Percentiles rank a stretch among this genome's conserved stretches.
These are phyloP conservation scores for Trissolcus brochymenae DNA, from an alignment of 2,888 invertebrate species.

Conservation along the genomic window DNA sequence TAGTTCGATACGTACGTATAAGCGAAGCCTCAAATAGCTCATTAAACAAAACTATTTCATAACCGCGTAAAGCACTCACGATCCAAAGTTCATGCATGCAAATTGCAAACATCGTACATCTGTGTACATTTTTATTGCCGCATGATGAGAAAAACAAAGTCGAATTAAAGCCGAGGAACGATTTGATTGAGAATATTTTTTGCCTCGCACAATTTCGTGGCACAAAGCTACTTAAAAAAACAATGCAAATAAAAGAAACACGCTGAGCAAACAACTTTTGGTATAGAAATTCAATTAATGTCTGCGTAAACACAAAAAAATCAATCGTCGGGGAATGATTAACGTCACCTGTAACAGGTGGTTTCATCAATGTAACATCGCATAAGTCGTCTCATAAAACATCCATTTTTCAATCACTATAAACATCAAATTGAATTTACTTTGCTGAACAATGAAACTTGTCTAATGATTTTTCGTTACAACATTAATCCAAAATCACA, in stretches of 20 bases:
- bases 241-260: neutral
- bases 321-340: conserved; percentile 22
- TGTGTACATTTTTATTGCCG: conserved; percentile 13
- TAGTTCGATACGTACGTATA: conserved; percentile 1
- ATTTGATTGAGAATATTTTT: no score
- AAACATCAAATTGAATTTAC: neutral
- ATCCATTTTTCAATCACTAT: neutral
- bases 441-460: no score
- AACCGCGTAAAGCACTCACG: conserved; percentile 30
- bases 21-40: conserved; percentile 8
- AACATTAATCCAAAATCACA: no score
- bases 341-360: conserved; percentile 69
- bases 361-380: conserved; percentile 62
- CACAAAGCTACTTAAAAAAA: no score
- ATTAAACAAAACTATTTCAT: conserved; percentile 40
- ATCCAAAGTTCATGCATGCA: conserved; percentile 48
- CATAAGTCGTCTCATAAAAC: conserved; percentile 1
- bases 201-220: no score
- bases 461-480: no score
- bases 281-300: conserved; percentile 20
- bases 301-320: conserved; percentile 11
- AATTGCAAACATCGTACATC: conserved; percentile 29
- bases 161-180: neutral
- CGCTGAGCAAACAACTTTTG: conserved; percentile 16
- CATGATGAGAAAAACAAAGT: neutral